Evolutionary conservation across 1,140 invertebrate species (phyloP).

Genomic region (Cyphomyrmex costatus): DNA sequence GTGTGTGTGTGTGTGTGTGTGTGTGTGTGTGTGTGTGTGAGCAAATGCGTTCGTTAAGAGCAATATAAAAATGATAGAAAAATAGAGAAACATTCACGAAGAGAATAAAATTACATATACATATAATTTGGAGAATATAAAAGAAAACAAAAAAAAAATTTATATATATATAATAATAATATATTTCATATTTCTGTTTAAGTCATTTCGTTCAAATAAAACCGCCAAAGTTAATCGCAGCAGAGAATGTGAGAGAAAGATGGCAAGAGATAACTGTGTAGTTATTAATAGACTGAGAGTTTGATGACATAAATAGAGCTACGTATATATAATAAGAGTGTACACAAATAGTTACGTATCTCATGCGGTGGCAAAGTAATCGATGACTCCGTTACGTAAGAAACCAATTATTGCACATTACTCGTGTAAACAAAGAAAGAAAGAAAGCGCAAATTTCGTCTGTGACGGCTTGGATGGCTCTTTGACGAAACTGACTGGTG

Average conservation of each 20-base stretch:
- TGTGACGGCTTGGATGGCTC: too few relatives aligned
- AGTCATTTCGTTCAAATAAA: not conserved
- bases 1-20: too few relatives aligned
- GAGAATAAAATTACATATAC: not conserved
- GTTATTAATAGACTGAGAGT: conserved; percentile 45
- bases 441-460: not conserved
- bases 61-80: not conserved
- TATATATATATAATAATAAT: not conserved
- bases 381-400: conserved; percentile 36
- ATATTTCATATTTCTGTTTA: not conserved
- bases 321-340: conserved; percentile 31
- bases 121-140: not conserved
- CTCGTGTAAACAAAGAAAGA: not conserved
- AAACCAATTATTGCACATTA: conserved; percentile 14
- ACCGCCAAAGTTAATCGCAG: not conserved
- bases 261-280: conserved; percentile 18
- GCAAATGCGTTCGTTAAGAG: conserved; percentile 33
- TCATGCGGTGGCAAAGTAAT: conserved; percentile 3
- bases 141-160: conserved; percentile 1
- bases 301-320: conserved; percentile 39
- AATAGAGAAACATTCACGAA: not conserved
- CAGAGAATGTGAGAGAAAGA: conserved; percentile 8
- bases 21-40: not conserved
- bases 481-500: not conserved
- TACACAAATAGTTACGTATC: conserved; percentile 31